Base-by-base conservation (phyloP, 2,888 invertebrate species). In the Cephus nigrinus region DNA sequence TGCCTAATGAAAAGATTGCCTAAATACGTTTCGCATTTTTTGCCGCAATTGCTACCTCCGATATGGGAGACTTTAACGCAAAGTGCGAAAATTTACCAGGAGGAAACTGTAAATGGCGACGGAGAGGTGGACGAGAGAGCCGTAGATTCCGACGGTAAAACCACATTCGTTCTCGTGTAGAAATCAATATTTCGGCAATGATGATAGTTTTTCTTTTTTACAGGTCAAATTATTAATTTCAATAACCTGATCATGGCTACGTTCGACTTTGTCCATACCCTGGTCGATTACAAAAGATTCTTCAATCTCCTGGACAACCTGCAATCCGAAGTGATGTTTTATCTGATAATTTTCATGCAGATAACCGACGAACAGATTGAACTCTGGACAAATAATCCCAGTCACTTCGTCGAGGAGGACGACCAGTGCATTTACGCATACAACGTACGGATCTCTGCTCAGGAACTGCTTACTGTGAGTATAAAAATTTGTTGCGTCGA, bases 321-420 rank as follows among this genome's bases (percentile, higher is more conserved):
- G 1, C 88, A 95, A 75, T 92, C 94, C 33, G 94, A 95, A 86
- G 91, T 95, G 12, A 92, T 95, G 78, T 95, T 95, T 85, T 95
- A 95, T 80, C 92, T 94, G 74, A 93, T 95, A 75, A 92, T 95
- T 31, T 95, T 95, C 84, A 95, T 95, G 92, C 95, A 95, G 92
- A 94, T 95, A 78, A 94, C 95, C 0, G 94, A 95, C 82, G 95
- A 95, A 80, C 95, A 95, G 92, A 93, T 94, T 69, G 92, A 93
- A 80, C 88, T 93, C 69, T 95, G 95, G 95, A 92, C 92, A 71
- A 92, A 92, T 32, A 94, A 94, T 91, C 94, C 94, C 0, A 94
- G 94, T 86, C 94, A 94, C 85, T 95, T 94, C 91, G 94, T 95
- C 11, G 95, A 95, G 84, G 95, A 95, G 86, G 95, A 95, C 85